A percentile compares a stretch with the other conserved stretches of the same genome.
Evolutionary conservation across 2,888 invertebrate species (phyloP).

Genomic region (Bellardia bayeri): DNA sequence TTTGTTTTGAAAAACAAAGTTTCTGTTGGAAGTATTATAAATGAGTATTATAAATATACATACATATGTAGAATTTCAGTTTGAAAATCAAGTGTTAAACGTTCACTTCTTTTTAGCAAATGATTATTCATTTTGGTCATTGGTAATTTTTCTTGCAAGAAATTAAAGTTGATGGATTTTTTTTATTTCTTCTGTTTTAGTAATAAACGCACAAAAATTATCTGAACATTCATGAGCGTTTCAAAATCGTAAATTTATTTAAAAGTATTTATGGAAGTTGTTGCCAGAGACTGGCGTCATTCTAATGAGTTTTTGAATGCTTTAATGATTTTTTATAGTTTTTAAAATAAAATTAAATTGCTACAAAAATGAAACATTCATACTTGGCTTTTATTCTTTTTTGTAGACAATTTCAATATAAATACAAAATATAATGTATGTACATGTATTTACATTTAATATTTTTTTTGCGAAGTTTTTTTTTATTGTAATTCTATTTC

Average conservation of each 20-base stretch:
- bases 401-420: conserved; percentile 17
- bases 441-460: background rate
- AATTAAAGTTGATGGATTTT: conserved; percentile 31
- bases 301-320: conserved; percentile 50
- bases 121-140: no score
- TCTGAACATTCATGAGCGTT: conserved; percentile 7
- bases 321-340: conserved; percentile 47
- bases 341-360: conserved; percentile 47
- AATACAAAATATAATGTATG: background rate
- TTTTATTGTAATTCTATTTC: conserved; percentile 22
- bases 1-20: no score
- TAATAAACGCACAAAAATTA: conserved; percentile 31
- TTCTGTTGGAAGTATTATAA: no score
- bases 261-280: conserved; percentile 32
- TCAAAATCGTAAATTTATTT: conserved; percentile 29
- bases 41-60: no score
- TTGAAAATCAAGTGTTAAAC: no score
- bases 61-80: no score
- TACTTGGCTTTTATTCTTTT: background rate
- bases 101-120: no score
- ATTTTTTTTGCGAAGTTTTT: background rate
- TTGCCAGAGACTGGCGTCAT: conserved; percentile 59
- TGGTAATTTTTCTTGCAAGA: background rate
- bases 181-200: background rate
- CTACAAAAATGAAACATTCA: conserved; percentile 16